Evolutionary conservation across 1,140 invertebrate genomes (phyloP), one percentile per base, ranked within the genome.

Genomic region (Drosophila triauraria): DNA sequence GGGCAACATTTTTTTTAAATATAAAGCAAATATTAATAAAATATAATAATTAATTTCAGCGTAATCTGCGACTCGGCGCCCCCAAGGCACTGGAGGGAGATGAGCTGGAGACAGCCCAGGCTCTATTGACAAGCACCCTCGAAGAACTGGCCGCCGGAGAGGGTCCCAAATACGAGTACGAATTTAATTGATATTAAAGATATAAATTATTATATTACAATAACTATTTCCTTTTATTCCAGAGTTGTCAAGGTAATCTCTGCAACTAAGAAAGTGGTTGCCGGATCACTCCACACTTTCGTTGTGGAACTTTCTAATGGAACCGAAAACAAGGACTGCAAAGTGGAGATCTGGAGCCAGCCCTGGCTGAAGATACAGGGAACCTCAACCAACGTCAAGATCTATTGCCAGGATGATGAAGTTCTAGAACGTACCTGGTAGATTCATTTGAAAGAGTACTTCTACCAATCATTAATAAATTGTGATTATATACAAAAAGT

Each of bases 141-240:
- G 9, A 10, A 0, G 78, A 78, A 59, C 68, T 86, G 48, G 78
- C 74, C 0, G 44, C 58, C 8, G 78, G 80, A 8, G 80, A 78
- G 56, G 78, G 80, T 9, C 80, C 68, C 35, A 63, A 25, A 42
- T 82, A 80, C 38, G 47, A 77, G 80, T 85, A 35, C 47, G 62
- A 78, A 8, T 15, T 32, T 15, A 1, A 12, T 20, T 13, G 30
- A 32, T 32, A 8, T 32, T 32, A 1, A 9, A 32, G 8, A 32
- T 32, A 2, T 0, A 10, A 32, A 32, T 32, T 32, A 10, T 0
- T 3, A 10, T 3, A 2, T 35, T 3, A 0, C 4, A 4, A n/a
- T 10, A 27, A 32, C 2, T 10, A 9, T 2, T 32, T 8, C 32
- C 32, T 10, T 10, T 10, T 1, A 0, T 12, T 35, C 9, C 15